A percentile compares a stretch with the other conserved stretches of the same genome.
phyloP scores from a whole-genome alignment of 2,797 vertebrate species.

The Coracias cyanogaster region DNA sequence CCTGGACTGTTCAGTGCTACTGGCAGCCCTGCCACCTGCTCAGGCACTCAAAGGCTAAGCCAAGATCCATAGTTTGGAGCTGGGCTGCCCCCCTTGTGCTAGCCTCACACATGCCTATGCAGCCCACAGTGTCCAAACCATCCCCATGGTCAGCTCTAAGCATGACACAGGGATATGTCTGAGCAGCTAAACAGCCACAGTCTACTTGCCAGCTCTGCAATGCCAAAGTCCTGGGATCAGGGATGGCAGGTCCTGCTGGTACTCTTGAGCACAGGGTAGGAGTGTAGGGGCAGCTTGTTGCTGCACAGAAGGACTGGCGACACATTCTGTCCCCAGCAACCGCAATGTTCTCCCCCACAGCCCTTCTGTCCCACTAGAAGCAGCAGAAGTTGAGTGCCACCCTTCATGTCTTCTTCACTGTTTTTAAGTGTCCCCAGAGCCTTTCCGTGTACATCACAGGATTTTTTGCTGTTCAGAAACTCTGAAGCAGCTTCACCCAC shows the following conservation, averaged over 20 bases:
- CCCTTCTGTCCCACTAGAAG: background rate
- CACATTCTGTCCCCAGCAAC: background rate
- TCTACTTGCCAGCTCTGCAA: background rate
- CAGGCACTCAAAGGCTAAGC: background rate
- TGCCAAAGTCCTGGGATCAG: background rate
- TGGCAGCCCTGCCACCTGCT: background rate
- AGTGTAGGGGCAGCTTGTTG: background rate
- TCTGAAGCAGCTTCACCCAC: background rate
- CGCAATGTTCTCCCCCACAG: background rate
- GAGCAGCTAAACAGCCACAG: background rate
- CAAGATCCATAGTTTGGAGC: background rate
- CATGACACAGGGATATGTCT: background rate
- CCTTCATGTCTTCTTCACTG: background rate
- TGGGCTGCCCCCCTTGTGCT: background rate
- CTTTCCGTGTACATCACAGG: background rate
- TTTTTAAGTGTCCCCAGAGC: background rate
- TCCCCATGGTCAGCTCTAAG: background rate
- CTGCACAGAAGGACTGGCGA: background rate
- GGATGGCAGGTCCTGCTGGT: background rate
- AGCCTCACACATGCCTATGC: background rate
- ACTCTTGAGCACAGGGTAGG: background rate
- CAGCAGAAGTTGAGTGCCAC: background rate
- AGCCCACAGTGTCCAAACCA: background rate
- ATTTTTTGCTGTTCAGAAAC: background rate
- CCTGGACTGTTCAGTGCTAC: background rate